phyloP scores from a whole-genome alignment of 2,797 vertebrate species.

The Lepilemur septentrionalis region DNA sequence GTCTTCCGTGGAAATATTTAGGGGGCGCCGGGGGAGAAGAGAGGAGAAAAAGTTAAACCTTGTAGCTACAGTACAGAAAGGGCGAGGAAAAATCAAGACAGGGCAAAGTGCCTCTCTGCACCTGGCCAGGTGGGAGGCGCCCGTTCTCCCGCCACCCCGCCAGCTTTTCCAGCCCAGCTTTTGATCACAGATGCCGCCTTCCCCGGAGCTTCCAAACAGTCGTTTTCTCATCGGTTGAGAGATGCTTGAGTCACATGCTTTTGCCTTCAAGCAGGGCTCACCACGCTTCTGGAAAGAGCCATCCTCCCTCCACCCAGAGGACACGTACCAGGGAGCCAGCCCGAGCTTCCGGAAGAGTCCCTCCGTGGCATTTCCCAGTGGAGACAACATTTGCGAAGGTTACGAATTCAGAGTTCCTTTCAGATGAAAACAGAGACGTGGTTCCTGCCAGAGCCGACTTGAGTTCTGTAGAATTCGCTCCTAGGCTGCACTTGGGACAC shows the following conservation, averaged over 20 bases:
- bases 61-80: fast-evolving
- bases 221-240: background rate
- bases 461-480: constrained; percentile 75
- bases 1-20: background rate
- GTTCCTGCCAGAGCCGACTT: constrained; percentile 70
- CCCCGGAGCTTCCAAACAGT: background rate
- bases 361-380: fast-evolving
- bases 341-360: background rate
- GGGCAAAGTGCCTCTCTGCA: background rate
- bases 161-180: background rate
- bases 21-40: background rate
- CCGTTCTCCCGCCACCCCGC: fast-evolving
- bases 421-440: background rate
- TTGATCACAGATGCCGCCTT: fast-evolving
- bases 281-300: background rate
- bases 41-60: background rate
- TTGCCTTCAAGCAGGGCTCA: background rate
- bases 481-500: constrained; percentile 80
- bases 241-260: background rate
- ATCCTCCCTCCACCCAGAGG: background rate
- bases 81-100: background rate
- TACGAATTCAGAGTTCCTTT: background rate
- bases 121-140: fast-evolving
- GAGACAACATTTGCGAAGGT: background rate
- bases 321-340: background rate